phyloP scores from a whole-genome alignment of 2,888 invertebrate species.

The Mystacides longicornis region DNA sequence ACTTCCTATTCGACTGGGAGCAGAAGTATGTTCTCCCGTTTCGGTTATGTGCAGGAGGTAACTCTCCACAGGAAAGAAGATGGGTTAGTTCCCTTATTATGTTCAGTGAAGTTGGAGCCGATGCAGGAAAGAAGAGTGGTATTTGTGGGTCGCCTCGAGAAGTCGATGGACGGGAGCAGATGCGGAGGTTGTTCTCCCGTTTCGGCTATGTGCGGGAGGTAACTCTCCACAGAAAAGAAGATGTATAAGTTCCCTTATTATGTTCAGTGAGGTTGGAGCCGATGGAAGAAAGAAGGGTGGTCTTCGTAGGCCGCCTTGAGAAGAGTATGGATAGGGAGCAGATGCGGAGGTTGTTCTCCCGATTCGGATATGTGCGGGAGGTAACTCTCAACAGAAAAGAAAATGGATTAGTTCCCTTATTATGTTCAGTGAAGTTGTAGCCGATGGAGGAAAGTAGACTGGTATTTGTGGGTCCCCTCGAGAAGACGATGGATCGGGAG shows the following conservation, averaged over 20 bases:
- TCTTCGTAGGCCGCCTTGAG: too few relatives aligned
- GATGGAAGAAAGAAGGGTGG: too few relatives aligned
- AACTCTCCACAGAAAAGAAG: conserved; percentile 72
- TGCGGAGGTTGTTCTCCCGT: conserved; percentile 63
- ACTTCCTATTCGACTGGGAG: too few relatives aligned
- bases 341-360: conserved; percentile 62
- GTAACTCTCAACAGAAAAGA: conserved; percentile 80
- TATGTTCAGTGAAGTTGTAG: too few relatives aligned
- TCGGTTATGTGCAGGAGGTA: too few relatives aligned
- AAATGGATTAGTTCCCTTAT: too few relatives aligned
- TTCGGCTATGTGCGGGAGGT: conserved; percentile 80
- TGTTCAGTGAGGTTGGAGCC: too few relatives aligned
- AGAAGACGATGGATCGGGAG: conserved; percentile 61
- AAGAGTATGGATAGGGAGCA: too few relatives aligned
- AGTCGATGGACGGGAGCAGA: conserved; percentile 61
- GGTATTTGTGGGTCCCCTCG: conserved; percentile 79
- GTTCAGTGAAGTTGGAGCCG: conserved; percentile 29
- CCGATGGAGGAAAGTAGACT: conserved; percentile 75
- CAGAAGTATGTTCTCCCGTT: too few relatives aligned
- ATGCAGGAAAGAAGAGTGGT: conserved; percentile 81
- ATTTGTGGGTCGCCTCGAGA: conserved; percentile 76
- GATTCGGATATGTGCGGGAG: conserved; percentile 74
- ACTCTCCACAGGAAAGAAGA: too few relatives aligned
- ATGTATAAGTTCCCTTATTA: conserved; percentile 68
- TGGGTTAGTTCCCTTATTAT: too few relatives aligned